Percentiles rank a stretch among this genome's conserved stretches.
Conservation (phyloP, 2,113 vertebrate genomes). For the Apteryx mantelli region DNA sequence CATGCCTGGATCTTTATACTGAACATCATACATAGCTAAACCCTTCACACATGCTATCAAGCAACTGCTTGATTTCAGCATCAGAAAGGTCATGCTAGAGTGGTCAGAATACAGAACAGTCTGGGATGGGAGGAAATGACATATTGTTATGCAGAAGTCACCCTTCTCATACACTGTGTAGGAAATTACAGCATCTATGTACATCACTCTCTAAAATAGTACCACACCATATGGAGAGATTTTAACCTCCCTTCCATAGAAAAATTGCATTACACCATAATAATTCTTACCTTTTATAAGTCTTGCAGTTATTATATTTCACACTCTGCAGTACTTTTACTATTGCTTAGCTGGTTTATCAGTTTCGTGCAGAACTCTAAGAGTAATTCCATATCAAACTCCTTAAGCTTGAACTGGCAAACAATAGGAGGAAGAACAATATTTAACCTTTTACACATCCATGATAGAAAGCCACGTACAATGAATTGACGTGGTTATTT, state of each 20-base stretch:
- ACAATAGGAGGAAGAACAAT: neutral
- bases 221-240: slow-evolving; percentile 32
- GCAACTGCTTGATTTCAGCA: slow-evolving; percentile 35
- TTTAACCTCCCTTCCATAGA: neutral
- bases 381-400: neutral
- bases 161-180: neutral
- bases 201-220: slow-evolving; percentile 45
- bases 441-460: neutral
- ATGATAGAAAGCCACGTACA: neutral
- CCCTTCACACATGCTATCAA: neutral
- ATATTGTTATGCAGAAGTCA: slow-evolving; percentile 37
- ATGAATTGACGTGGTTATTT: neutral
- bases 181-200: slow-evolving; percentile 2
- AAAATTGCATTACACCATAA: neutral
- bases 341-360: neutral
- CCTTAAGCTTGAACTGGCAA: neutral
- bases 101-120: slow-evolving; percentile 30
- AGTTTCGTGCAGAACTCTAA: neutral
- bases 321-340: neutral
- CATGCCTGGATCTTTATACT: neutral
- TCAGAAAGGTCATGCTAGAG: slow-evolving; percentile 43
- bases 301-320: neutral
- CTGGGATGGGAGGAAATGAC: neutral
- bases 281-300: slow-evolving; percentile 8
- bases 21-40: slow-evolving; percentile 33